phyloP scores from a whole-genome alignment of 2,888 invertebrate genomes.

The Tetanocera ferruginea region DNA sequence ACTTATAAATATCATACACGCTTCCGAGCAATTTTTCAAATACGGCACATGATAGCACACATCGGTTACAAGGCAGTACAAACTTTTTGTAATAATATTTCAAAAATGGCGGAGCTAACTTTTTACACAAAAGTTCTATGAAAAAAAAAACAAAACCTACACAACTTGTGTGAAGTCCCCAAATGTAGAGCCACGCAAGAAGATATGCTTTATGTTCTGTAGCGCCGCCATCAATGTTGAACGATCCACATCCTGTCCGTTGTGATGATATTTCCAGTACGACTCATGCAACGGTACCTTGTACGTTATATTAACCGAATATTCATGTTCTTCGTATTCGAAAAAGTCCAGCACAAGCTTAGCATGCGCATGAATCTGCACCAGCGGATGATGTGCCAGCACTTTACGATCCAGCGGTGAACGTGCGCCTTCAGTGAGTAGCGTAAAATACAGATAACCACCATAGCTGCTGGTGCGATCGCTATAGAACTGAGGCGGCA shows the following conservation, averaged over 20 bases:
- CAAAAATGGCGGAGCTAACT: not conserved
- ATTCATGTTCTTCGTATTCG: constrained; percentile 69
- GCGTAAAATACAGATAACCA: constrained; percentile 85
- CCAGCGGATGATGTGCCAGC: constrained; percentile 79
- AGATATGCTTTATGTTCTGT: constrained; percentile 85
- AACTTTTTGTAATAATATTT: not conserved
- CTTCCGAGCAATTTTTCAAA: too few species aligned
- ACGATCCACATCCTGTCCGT: constrained; percentile 75
- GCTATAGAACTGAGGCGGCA: constrained; percentile 85
- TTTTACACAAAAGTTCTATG: not conserved
- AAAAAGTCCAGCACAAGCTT: constrained; percentile 83
- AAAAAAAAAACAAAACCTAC: constrained; percentile 67
- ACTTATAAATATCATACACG: too few species aligned
- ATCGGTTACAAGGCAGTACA: not conserved
- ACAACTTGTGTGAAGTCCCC: constrained; percentile 74
- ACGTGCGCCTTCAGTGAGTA: constrained; percentile 77
- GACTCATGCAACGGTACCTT: constrained; percentile 81
- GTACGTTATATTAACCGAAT: constrained; percentile 72
- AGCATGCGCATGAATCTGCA: constrained; percentile 83
- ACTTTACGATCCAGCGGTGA: constrained; percentile 73
- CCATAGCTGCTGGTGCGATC: constrained; percentile 93
- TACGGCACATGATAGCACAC: not conserved
- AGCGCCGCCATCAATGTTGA: constrained; percentile 92
- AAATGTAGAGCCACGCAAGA: constrained; percentile 80
- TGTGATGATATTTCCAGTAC: constrained; percentile 75